Conservation (phyloP, 2,113 vertebrate species). For the Mesitornis unicolor region DNA sequence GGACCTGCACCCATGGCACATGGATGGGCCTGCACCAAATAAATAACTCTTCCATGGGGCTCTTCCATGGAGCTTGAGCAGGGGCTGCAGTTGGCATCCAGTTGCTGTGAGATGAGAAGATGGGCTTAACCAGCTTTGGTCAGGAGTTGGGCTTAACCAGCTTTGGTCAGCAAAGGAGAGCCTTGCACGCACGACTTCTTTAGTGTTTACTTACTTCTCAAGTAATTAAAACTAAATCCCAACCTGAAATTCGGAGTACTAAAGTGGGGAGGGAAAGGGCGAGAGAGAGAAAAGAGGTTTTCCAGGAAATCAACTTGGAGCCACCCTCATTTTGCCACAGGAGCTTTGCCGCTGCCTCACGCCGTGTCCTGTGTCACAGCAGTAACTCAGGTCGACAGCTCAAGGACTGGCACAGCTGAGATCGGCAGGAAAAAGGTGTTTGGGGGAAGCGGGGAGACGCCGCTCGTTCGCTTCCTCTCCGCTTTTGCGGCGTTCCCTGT, state of each 20-base stretch:
- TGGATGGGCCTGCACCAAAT: neutral
- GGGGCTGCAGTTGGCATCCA: neutral
- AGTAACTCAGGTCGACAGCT: neutral
- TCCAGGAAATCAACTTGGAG: neutral
- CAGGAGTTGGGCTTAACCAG: neutral
- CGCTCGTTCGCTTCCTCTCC: neutral
- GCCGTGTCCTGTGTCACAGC: rapidly evolving
- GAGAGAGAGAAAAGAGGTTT: neutral
- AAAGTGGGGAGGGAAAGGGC: rapidly evolving
- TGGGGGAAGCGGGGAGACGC: neutral
- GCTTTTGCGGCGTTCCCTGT: neutral
- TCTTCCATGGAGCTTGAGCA: rapidly evolving
- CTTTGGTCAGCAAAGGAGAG: neutral
- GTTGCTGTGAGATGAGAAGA: neutral
- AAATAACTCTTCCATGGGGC: neutral
- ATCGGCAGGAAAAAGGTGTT: neutral
- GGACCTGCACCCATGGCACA: rapidly evolving
- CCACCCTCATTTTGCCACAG: neutral
- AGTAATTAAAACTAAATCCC: neutral
- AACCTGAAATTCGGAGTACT: neutral
- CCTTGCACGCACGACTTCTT: rapidly evolving
- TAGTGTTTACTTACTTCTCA: neutral
- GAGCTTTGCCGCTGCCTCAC: neutral
- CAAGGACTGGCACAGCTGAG: neutral
- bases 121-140: neutral